Evolutionary conservation across 2,113 vertebrate species (phyloP).

Genomic region (Piliocolobus tephrosceles): DNA sequence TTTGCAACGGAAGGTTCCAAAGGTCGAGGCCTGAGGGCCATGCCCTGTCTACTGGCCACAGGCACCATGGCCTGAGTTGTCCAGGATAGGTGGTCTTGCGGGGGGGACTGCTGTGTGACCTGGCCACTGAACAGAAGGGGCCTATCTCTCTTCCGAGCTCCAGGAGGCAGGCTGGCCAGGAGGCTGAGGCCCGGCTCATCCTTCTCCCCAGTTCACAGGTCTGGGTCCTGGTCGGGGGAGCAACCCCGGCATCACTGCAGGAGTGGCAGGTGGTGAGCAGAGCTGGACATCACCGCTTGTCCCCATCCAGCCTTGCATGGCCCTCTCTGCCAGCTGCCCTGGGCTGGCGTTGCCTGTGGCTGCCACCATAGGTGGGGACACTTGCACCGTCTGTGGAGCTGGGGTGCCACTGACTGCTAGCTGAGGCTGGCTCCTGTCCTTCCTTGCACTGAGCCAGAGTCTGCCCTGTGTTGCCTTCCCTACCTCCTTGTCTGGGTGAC

Average conservation of each 20-base stretch:
- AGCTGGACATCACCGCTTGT: neutral
- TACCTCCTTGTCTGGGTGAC: rapidly evolving
- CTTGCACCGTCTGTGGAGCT: neutral
- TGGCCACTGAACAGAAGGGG: neutral
- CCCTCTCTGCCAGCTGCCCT: neutral
- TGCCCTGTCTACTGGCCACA: too few species aligned
- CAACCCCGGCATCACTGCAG: neutral
- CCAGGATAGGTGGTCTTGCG: neutral
- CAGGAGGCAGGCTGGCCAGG: neutral
- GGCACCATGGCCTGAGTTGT: neutral
- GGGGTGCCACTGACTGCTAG: neutral
- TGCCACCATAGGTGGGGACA: neutral
- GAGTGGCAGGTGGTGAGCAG: neutral
- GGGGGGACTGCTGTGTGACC: neutral
- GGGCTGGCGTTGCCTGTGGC: neutral
- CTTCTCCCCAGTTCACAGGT: neutral
- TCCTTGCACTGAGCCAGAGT: neutral
- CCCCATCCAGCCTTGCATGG: neutral
- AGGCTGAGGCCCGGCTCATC: rapidly evolving
- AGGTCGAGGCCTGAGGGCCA: neutral
- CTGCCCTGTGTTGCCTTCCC: neutral
- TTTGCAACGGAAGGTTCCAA: neutral
- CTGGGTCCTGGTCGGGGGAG: neutral
- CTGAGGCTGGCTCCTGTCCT: neutral
- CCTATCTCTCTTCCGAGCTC: rapidly evolving